phyloP scores from a whole-genome alignment of 2,888 invertebrate species.

The Mamestra brassicae region DNA sequence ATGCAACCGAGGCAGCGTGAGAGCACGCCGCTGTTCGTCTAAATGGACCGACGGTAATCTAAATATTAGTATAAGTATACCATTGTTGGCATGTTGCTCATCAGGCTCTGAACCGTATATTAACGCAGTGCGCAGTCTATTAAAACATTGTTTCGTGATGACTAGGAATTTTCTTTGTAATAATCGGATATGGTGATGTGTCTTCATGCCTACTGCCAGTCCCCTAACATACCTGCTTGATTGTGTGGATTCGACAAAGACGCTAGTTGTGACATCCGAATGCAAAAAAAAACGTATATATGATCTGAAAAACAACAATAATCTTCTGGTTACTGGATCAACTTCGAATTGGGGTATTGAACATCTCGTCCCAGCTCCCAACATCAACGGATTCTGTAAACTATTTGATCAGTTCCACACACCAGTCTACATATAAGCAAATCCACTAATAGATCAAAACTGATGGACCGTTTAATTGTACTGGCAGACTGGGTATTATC shows the following conservation, averaged over 20 bases:
- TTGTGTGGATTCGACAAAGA: not conserved
- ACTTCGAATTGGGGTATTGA: no score
- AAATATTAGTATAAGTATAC: constrained; percentile 62
- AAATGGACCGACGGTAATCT: constrained; percentile 66
- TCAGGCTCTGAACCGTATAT: constrained; percentile 52
- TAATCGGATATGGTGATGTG: constrained; percentile 5
- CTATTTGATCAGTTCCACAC: no score
- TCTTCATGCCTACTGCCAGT: not conserved
- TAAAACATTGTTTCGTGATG: constrained; percentile 53
- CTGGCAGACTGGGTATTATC: no score
- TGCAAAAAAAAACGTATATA: no score
- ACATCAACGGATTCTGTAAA: no score
- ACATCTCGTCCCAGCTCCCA: no score
- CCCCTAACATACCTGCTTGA: not conserved
- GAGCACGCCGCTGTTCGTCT: constrained; percentile 66
- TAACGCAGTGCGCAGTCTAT: constrained; percentile 34
- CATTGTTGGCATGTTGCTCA: constrained; percentile 60
- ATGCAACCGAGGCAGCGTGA: constrained; percentile 70
- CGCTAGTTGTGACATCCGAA: no score
- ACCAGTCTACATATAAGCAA: no score
- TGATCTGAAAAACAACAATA: no score
- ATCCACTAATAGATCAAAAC: no score
- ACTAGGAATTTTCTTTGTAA: constrained; percentile 33
- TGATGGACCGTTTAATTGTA: no score
- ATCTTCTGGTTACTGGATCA: no score